phyloP scores from a whole-genome alignment of 2,113 vertebrate genomes.

The Cathartes aura region DNA sequence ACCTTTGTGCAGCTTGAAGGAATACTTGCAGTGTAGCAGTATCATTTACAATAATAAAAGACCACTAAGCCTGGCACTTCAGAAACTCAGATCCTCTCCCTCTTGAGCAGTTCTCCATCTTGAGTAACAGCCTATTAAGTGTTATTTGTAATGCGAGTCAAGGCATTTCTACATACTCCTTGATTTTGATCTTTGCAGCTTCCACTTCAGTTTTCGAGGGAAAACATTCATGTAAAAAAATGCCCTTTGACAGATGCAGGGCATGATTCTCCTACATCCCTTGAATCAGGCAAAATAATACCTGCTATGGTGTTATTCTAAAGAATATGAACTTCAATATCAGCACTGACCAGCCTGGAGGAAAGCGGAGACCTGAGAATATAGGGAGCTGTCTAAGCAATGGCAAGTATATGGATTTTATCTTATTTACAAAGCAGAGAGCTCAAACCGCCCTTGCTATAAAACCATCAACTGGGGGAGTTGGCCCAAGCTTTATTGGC shows the following conservation, averaged over 20 bases:
- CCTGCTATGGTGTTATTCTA: not conserved
- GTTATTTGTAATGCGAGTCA: not conserved
- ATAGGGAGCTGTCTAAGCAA: not conserved
- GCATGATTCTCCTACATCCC: not conserved
- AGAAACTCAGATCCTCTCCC: not conserved
- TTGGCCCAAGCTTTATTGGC: not conserved
- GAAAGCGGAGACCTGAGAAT: not conserved
- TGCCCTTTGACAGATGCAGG: not conserved
- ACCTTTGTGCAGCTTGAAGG: not conserved
- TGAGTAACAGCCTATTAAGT: not conserved
- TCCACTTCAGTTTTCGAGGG: not conserved
- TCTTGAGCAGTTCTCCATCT: not conserved
- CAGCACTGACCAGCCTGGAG: not conserved
- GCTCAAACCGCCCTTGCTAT: not conserved
- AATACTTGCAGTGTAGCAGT: not conserved
- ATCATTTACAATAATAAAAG: not conserved
- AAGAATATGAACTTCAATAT: not conserved
- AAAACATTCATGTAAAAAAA: not conserved
- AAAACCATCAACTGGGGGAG: not conserved
- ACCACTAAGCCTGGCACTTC: not conserved
- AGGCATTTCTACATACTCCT: not conserved
- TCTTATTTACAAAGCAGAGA: not conserved
- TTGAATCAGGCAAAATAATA: not conserved
- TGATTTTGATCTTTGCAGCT: not conserved
- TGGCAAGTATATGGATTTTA: not conserved